A percentile compares a stretch with the other conserved stretches of the same genome.
Evolutionary conservation across 2,113 vertebrate species (phyloP).

Genomic region (Craseonycteris thonglongyai): DNA sequence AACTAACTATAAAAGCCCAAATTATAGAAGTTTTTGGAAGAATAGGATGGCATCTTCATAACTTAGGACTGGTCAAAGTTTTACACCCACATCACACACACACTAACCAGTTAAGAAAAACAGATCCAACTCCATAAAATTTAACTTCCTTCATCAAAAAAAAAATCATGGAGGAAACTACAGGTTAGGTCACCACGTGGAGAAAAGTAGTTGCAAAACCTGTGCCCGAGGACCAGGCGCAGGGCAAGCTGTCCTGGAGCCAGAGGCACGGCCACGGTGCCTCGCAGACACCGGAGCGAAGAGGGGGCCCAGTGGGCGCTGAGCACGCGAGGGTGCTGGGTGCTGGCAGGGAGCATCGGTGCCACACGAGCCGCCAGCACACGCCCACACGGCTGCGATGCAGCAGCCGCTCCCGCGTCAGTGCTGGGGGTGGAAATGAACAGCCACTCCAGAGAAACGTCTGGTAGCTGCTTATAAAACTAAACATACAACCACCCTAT

Average conservation of each 20-base stretch:
- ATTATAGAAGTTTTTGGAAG: not conserved
- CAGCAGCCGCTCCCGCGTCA: not conserved
- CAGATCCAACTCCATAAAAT: not conserved
- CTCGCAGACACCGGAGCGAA: too few species aligned
- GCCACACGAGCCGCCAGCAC: accelerated
- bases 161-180: not conserved
- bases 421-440: not conserved
- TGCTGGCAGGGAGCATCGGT: accelerated
- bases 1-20: not conserved
- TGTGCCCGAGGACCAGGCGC: not conserved
- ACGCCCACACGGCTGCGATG: accelerated
- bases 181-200: not conserved
- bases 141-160: not conserved
- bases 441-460: not conserved
- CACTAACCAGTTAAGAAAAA: not conserved
- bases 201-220: not conserved
- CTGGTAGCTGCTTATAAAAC: constrained; percentile 29
- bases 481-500: constrained; percentile 46
- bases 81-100: not conserved
- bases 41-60: too few species aligned
- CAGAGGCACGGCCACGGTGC: too few species aligned
- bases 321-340: accelerated
- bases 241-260: not conserved
- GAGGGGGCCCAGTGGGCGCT: too few species aligned
- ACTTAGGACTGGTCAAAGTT: not conserved